Conservation (phyloP, 1,140 invertebrate genomes). For the Macrocentrus cingulum region DNA sequence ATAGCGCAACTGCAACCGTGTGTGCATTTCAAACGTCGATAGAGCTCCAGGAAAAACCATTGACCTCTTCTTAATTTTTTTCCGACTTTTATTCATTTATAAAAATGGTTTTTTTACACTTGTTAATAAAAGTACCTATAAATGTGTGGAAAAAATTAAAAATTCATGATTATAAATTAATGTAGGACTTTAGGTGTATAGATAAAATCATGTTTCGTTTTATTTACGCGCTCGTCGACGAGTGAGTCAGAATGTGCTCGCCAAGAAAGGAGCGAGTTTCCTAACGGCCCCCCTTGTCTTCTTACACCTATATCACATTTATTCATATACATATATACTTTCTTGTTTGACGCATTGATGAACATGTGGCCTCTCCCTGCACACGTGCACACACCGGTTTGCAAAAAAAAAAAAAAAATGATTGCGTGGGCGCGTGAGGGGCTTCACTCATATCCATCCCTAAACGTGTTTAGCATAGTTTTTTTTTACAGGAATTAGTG, state of each 20-base stretch:
- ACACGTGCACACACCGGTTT: background rate
- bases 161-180: too few relatives aligned
- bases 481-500: background rate
- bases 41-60: background rate
- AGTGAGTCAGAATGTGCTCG: conserved; percentile 38
- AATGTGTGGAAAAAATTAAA: too few relatives aligned
- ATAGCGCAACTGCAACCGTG: conserved; percentile 11
- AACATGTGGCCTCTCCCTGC: background rate
- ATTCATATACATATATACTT: background rate
- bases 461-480: too few relatives aligned
- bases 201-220: conserved; percentile 1
- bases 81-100: too few relatives aligned
- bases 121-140: too few relatives aligned
- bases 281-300: conserved; percentile 16
- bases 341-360: background rate
- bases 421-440: background rate
- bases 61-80: background rate
- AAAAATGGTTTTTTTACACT: too few relatives aligned
- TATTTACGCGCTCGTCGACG: conserved; percentile 21
- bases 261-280: conserved; percentile 41
- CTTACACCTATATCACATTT: conserved; percentile 12
- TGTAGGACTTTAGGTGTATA: too few relatives aligned
- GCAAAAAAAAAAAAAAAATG: background rate
- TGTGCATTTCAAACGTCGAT: background rate
- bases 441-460: background rate